phyloP scores from a whole-genome alignment of 2,113 vertebrate genomes.

The Phrynocephalus versicolor region DNA sequence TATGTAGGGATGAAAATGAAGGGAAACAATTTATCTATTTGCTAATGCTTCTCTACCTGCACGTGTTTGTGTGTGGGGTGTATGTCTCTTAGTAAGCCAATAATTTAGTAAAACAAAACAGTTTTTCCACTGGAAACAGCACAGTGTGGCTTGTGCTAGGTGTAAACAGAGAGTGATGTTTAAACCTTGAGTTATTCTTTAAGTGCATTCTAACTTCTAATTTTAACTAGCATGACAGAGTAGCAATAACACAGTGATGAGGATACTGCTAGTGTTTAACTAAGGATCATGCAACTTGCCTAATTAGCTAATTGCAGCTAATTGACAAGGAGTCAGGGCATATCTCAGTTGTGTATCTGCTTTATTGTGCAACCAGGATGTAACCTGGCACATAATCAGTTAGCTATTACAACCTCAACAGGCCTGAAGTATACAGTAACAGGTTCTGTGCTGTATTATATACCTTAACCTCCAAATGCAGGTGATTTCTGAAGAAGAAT shows the following conservation, averaged over 20 bases:
- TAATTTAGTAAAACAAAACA: slow-evolving; percentile 23
- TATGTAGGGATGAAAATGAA: too few species aligned
- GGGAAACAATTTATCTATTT: slow-evolving; percentile 16
- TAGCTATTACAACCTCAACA: too few species aligned
- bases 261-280: too few species aligned
- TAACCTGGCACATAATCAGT: too few species aligned
- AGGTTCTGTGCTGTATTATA: slow-evolving; percentile 32
- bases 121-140: too few species aligned
- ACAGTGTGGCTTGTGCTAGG: slow-evolving; percentile 21
- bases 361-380: too few species aligned
- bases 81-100: slow-evolving; percentile 20
- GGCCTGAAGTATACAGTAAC: too few species aligned
- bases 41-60: slow-evolving; percentile 34
- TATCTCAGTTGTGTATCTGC: too few species aligned
- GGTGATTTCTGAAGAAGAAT: slow-evolving; percentile 55
- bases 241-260: too few species aligned
- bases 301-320: too few species aligned
- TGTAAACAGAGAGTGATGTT: slow-evolving; percentile 21
- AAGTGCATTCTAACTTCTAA: slow-evolving; percentile 33
- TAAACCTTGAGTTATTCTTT: slow-evolving; percentile 36
- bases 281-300: too few species aligned
- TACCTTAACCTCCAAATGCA: slow-evolving; percentile 51
- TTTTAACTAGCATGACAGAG: slow-evolving; percentile 37
- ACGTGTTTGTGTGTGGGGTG: slow-evolving; percentile 43
- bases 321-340: too few species aligned